phyloP scores from a whole-genome alignment of 2,797 vertebrate species.

The Monodelphis domestica region DNA sequence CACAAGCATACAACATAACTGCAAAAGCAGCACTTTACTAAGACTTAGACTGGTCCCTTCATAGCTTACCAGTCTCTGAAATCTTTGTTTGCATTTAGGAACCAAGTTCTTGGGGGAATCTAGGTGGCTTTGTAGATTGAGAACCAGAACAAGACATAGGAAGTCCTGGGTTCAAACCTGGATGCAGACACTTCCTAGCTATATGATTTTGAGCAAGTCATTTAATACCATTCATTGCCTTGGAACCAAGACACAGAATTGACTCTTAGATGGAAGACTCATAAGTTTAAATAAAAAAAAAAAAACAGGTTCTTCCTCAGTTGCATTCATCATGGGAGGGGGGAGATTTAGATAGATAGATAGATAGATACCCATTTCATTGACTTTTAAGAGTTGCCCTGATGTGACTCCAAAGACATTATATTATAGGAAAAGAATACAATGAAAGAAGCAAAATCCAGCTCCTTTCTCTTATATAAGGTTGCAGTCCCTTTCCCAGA shows the following conservation, averaged over 20 bases:
- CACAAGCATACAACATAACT: background rate
- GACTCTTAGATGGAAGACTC: too few species aligned
- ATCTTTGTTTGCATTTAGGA: background rate
- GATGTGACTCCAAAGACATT: background rate
- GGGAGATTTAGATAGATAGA: background rate
- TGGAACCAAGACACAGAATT: too few species aligned
- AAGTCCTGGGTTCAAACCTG: too few species aligned
- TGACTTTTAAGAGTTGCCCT: conserved; percentile 31
- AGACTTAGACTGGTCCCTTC: background rate
- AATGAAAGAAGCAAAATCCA: background rate
- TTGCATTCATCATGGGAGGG: background rate
- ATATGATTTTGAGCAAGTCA: too few species aligned
- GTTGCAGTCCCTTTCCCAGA: background rate
- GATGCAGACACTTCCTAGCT: too few species aligned
- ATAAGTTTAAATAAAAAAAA: too few species aligned
- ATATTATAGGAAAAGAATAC: background rate
- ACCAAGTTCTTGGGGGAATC: too few species aligned
- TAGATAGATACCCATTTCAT: background rate
- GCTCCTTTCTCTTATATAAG: background rate
- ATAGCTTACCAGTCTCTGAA: background rate
- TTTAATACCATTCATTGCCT: too few species aligned
- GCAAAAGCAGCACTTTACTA: background rate
- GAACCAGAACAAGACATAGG: too few species aligned
- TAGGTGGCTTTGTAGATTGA: too few species aligned
- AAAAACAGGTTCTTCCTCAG: conserved; percentile 5